Evolutionary conservation across 2,888 invertebrate species (phyloP).

Genomic region (Agrochola lota): DNA sequence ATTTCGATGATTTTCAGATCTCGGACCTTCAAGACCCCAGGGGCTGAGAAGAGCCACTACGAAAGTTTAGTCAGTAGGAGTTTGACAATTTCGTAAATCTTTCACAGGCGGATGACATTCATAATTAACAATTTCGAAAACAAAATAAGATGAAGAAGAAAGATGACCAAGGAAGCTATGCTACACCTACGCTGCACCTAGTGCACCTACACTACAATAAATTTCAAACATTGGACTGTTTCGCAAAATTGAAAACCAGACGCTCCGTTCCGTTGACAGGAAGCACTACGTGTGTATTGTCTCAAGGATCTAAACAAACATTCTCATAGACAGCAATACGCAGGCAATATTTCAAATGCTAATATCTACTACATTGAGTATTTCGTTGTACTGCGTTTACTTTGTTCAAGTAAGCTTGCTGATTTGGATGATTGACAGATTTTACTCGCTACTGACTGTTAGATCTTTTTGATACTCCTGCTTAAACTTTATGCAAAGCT

Average conservation of each 20-base stretch:
- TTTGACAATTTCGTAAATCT: not conserved
- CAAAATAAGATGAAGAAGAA: not conserved
- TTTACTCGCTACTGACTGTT: not conserved
- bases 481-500: not conserved
- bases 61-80: not conserved
- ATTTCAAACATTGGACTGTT: not conserved
- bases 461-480: not conserved
- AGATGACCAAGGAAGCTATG: not conserved
- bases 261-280: not conserved
- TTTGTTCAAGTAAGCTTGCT: slow-evolving; percentile 5
- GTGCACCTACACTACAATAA: no score
- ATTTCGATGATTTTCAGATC: no score
- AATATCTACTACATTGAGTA: slow-evolving; percentile 11
- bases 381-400: slow-evolving; percentile 1
- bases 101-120: not conserved
- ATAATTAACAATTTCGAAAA: not conserved
- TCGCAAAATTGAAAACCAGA: not conserved
- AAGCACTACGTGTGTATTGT: not conserved
- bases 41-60: not conserved
- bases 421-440: not conserved
- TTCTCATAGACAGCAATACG: slow-evolving; percentile 10
- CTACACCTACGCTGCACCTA: no score
- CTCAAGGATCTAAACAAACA: not conserved
- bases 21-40: no score
- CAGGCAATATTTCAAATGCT: slow-evolving; percentile 28